phyloP scores from a whole-genome alignment of 1,140 invertebrate genomes.

The Drosophila pallidifrons region DNA sequence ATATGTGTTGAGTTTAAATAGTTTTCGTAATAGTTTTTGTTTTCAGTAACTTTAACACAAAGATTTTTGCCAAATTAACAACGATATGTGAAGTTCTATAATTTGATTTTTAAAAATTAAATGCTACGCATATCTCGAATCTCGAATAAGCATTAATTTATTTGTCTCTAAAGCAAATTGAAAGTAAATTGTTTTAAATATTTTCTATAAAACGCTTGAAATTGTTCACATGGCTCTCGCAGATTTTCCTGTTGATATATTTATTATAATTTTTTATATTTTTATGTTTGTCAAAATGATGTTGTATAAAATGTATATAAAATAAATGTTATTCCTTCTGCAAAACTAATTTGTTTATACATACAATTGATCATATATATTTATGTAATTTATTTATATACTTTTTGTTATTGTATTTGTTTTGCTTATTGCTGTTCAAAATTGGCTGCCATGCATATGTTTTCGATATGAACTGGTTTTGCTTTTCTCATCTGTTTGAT shows the following conservation, averaged over 20 bases:
- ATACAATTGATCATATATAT: constrained; percentile 21
- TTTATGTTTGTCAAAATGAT: constrained; percentile 56
- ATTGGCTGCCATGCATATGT: constrained; percentile 54
- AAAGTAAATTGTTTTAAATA: constrained; percentile 7
- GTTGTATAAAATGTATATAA: constrained; percentile 78
- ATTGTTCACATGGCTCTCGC: constrained; percentile 19
- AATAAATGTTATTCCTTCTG: constrained; percentile 64
- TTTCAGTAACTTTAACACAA: constrained; percentile 53
- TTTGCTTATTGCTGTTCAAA: constrained; percentile 57
- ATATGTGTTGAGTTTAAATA: constrained; percentile 44
- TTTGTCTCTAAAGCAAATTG: constrained; percentile 23
- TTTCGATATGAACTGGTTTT: constrained; percentile 61
- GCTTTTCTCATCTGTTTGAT: constrained; percentile 26
- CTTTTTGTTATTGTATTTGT: constrained; percentile 18
- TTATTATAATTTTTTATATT: constrained; percentile 33
- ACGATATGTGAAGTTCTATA: constrained; percentile 71
- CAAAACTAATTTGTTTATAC: constrained; percentile 56
- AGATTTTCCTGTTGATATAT: constrained; percentile 11
- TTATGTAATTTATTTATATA: constrained; percentile 19
- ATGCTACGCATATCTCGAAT: constrained; percentile 30
- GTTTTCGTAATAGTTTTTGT: constrained; percentile 43
- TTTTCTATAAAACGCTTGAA: constrained; percentile 2
- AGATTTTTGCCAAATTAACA: constrained; percentile 47
- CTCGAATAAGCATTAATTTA: constrained; percentile 19
- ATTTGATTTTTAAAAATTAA: constrained; percentile 36